phyloP scores from a whole-genome alignment of 2,797 vertebrate genomes.

The Momotus momota region DNA sequence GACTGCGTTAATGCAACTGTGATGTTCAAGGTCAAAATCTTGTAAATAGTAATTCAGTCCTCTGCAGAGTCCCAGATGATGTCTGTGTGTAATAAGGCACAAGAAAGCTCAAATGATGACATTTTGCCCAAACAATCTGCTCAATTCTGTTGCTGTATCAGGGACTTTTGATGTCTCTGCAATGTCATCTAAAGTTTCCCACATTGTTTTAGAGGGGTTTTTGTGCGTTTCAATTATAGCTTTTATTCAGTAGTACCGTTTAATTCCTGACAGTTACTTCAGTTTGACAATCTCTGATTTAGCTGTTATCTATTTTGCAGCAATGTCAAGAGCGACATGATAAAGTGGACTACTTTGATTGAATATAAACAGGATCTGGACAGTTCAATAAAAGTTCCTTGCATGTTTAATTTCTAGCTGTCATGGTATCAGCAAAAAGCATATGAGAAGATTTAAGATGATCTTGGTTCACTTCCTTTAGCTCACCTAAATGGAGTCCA shows the following conservation, averaged over 20 bases:
- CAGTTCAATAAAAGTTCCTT: constrained; percentile 61
- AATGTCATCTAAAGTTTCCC: constrained; percentile 62
- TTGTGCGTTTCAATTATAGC: constrained; percentile 59
- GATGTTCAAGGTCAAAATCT: constrained; percentile 68
- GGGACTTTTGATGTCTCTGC: constrained; percentile 37
- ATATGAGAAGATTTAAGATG: constrained; percentile 35
- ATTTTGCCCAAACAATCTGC: constrained; percentile 60
- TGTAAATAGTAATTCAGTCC: constrained; percentile 59
- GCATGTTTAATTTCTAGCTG: constrained; percentile 65
- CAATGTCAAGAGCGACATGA: constrained; percentile 54
- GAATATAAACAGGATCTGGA: constrained; percentile 67
- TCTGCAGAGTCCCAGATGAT: constrained; percentile 29
- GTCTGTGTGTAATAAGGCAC: constrained; percentile 66
- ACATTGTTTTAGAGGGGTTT: background rate
- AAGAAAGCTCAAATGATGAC: constrained; percentile 61
- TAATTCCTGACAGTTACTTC: constrained; percentile 69
- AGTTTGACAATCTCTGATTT: constrained; percentile 69
- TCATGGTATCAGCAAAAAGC: constrained; percentile 31
- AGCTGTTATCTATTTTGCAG: constrained; percentile 68
- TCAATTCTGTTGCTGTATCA: constrained; percentile 1
- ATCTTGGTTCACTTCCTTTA: constrained; percentile 39
- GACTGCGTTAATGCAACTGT: constrained; percentile 24
- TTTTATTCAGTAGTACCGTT: constrained; percentile 57
- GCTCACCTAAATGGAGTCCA: constrained; percentile 24
- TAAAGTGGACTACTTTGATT: constrained; percentile 51